Evolutionary conservation across 1,140 invertebrate genomes (phyloP).

Genomic region (Varroa destructor): DNA sequence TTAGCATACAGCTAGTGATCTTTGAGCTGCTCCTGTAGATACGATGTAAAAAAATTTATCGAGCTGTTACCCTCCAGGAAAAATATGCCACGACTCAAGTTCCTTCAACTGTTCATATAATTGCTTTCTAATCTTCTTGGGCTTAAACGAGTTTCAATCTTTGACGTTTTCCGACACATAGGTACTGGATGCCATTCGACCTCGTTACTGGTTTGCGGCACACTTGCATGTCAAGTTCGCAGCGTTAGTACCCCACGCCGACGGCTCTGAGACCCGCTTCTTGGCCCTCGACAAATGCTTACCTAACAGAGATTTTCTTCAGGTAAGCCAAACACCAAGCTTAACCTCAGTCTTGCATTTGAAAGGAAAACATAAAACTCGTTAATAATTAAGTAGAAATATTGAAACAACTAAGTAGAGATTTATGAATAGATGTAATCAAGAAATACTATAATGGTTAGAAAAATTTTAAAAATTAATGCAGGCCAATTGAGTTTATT

Average conservation of each 20-base stretch:
- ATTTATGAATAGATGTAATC: conserved; percentile 34
- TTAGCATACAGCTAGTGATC: no score
- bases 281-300: conserved; percentile 91
- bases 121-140: no score
- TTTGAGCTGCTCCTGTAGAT: no score
- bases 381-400: conserved; percentile 20
- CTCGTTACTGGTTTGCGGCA: conserved; percentile 87
- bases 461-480: no score
- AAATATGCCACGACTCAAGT: no score
- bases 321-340: conserved; percentile 41
- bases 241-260: conserved; percentile 60
- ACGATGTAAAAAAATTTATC: no score
- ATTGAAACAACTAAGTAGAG: conserved; percentile 29
- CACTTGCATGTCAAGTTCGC: conserved; percentile 94
- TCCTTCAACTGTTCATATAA: no score
- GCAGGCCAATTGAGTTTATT: no score
- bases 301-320: conserved; percentile 69
- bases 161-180: no score
- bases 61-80: no score
- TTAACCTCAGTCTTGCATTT: not conserved
- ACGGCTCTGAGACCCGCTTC: conserved; percentile 61
- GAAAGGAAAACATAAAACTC: conserved; percentile 31
- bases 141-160: no score
- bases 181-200: conserved; percentile 60
- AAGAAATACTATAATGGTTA: no score